Percentiles rank a stretch among this genome's conserved stretches.
phyloP scores from a whole-genome alignment of 2,113 vertebrate genomes.

The Oplegnathus fasciatus region DNA sequence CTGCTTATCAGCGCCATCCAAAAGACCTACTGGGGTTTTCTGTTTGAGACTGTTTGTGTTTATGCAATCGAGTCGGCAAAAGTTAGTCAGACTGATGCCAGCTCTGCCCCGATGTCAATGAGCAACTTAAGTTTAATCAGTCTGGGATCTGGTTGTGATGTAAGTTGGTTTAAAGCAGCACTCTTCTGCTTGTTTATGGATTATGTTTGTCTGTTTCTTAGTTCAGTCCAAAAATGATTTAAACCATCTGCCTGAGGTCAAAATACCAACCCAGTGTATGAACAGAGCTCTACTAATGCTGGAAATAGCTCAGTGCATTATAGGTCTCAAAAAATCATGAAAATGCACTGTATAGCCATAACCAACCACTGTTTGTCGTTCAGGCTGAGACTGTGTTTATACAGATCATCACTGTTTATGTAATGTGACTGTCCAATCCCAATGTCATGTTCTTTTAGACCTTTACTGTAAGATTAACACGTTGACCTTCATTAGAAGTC shows the following conservation, averaged over 20 bases:
- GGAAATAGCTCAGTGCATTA: neutral
- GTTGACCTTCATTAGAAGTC: neutral
- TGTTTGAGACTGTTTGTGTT: neutral
- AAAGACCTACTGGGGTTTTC: neutral
- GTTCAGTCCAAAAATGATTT: conserved; percentile 31
- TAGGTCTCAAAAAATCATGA: neutral
- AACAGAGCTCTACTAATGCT: neutral
- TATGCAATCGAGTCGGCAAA: neutral
- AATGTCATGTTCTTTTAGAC: neutral
- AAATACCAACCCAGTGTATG: conserved; percentile 28
- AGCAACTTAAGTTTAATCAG: conserved; percentile 57
- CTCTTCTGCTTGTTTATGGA: conserved; percentile 16
- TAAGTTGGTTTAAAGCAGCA: conserved; percentile 44
- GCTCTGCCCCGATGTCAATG: neutral
- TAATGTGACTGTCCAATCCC: neutral
- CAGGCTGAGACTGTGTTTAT: neutral
- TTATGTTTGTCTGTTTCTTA: conserved; percentile 23
- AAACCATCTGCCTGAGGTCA: conserved; percentile 40
- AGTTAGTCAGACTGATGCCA: conserved; percentile 38
- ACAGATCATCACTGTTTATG: neutral
- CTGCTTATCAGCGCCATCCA: neutral
- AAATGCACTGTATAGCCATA: neutral
- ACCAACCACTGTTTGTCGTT: neutral
- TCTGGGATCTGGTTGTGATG: conserved; percentile 43
- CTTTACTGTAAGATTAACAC: neutral